Base-by-base conservation (phyloP, 2,888 invertebrate genomes). In the Troides oblongomaculatus region DNA sequence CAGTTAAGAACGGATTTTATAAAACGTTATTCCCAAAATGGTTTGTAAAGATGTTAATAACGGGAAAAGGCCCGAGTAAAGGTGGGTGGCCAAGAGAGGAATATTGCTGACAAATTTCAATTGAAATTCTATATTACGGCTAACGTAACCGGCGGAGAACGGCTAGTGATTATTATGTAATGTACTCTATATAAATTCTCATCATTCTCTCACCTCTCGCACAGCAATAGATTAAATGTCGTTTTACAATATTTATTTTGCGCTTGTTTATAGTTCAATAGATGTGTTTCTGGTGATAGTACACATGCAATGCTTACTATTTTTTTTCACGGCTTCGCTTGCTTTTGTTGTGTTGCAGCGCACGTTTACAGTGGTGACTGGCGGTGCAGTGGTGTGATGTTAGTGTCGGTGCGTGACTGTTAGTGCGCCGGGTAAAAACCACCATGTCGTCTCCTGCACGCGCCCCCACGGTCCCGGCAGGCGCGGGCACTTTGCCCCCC, bases 301-400 rank as follows among this genome's bases (percentile, higher is more conserved):
- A 86, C 53, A 14, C 53, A 14, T 39, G 64, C 56, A 46, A 84
- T 75, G 90, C 89, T 90, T 87, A 76, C 74, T 79, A 75, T 84
- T 81, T 86, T 92, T 92, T 90, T 89, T 91, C 77, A 87, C 86
- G 84, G 90, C 90, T 90, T 89, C 84, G 82, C 85, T 87, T 84
- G 88, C 86, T 81, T 87, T 78, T 88, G 82, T 86, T 88, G 77
- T 91, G 89, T 92, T 92, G 86, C 92, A 92, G 92, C 83, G 78
- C 86, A 84, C 84, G 87, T 87, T 86, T 83, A 80, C 89, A 89
- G 88, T 86, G 89, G 84, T 80, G 84, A 74, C 79, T 78, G 78
- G 75, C 78, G 82, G 85, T 79, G 83, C 80, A 77, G 85, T 84
- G 87, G 81, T 83, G 88, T 85, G 84, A 86, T 89, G 87, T 80